phyloP scores from a whole-genome alignment of 1,140 invertebrate genomes.

The Ephestia elutella region DNA sequence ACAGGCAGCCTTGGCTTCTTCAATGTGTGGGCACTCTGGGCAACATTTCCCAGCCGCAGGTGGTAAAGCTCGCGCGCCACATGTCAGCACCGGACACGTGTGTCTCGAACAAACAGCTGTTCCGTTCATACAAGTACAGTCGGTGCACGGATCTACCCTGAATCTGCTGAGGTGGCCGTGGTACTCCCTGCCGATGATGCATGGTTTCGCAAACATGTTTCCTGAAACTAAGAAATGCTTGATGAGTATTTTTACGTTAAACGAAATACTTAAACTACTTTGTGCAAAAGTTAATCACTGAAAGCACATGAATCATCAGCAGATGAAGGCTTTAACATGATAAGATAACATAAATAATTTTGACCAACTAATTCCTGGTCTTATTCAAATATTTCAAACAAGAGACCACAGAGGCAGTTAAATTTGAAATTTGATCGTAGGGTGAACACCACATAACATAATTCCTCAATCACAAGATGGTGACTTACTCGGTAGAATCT shows the following conservation, averaged over 20 bases:
- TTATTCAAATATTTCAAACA: too few species aligned
- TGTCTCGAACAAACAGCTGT: conserved; percentile 84
- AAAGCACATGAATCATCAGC: too few species aligned
- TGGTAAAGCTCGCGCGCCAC: conserved; percentile 80
- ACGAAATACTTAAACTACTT: too few species aligned
- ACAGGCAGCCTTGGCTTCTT: conserved; percentile 79
- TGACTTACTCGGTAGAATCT: conserved; percentile 70
- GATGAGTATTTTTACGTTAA: not conserved
- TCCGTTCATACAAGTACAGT: conserved; percentile 86
- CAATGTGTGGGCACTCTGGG: conserved; percentile 79
- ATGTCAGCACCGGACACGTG: conserved; percentile 88
- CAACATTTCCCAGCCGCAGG: conserved; percentile 83
- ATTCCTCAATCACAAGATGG: too few species aligned
- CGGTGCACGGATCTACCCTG: conserved; percentile 85
- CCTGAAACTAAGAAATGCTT: conserved; percentile 50
- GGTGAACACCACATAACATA: too few species aligned
- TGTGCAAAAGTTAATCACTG: too few species aligned
- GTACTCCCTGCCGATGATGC: conserved; percentile 81
- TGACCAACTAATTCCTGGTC: too few species aligned
- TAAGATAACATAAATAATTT: too few species aligned
- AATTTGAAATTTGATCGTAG: too few species aligned
- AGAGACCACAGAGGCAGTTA: too few species aligned
- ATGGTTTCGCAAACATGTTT: conserved; percentile 75
- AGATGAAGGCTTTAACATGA: too few species aligned
- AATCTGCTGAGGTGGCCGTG: conserved; percentile 77